Base-by-base conservation (phyloP, 2,113 vertebrate genomes). In the Percina caprodes region DNA sequence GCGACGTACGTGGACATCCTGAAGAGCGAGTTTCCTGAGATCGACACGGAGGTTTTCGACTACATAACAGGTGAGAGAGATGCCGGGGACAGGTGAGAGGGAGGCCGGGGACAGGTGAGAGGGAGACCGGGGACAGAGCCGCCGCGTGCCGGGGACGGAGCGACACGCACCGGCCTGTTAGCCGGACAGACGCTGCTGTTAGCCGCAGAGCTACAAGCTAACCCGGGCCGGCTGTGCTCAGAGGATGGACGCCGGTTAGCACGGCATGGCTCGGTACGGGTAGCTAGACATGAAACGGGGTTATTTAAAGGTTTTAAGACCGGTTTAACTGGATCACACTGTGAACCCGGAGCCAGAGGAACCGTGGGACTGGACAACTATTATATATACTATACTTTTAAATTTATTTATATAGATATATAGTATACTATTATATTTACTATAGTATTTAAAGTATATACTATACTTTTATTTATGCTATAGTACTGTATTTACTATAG, bases 1-100 rank as follows among this genome's bases (percentile, higher is more conserved):
- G 97, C 97, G 95, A 96, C 97, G 58, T 99, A 97, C 92, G 97
- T 97, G 90, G 97, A 99, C 55, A 98, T 99, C 68, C 93, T 99
- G 88, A 96, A 96, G 94, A 97, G 92, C 94, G 98, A 99, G 96
- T 99, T 99, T 92, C 97, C 98, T 0, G 95, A 97, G 89, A 96
- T 99, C 86, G 98, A 99, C 92, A 89, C 94, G 35, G 97, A 99
- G 91, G 94, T 99, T 19, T 98, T 99, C 86, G 95, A 96, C 80
- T 99, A 99, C 82, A 97, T 99, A 80, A 99, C 97, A 55, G 98
- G 98, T 99, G 91, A 90, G 91, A 60, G 90, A 89, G 91, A 60
- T 21, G 0, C 62, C 39, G 60, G 26, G 26, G 26, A 30, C 26
- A 30, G 26, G 26, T 30, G 26, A 30, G 26, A 30, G 2, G 3